Evolutionary conservation across 1,140 invertebrate genomes (phyloP).

Genomic region (Eurosta solidaginis): DNA sequence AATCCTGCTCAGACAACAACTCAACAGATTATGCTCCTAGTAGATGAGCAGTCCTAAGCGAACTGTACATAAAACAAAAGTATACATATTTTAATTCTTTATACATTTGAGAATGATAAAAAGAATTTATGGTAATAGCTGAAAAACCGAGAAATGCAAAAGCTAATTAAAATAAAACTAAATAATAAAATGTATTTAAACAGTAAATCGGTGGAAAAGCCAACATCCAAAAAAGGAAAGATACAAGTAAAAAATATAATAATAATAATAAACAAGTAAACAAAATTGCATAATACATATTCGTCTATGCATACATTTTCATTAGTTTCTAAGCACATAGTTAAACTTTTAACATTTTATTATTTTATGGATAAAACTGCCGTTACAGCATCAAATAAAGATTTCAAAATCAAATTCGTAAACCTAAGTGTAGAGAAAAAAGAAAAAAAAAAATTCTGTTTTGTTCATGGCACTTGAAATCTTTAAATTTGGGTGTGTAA

Average conservation of each 20-base stretch:
- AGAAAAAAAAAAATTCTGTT: constrained; percentile 28
- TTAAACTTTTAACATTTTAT: constrained; percentile 61
- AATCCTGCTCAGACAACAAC: constrained; percentile 60
- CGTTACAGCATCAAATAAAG: constrained; percentile 60
- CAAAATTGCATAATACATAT: constrained; percentile 58
- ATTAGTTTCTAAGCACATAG: constrained; percentile 59
- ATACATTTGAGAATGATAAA: constrained; percentile 25
- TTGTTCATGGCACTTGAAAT: constrained; percentile 44
- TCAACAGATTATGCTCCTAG: constrained; percentile 72
- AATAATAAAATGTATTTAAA: constrained; percentile 27
- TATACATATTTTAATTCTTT: constrained; percentile 32
- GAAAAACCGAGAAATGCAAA: not conserved
- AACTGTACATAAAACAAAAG: constrained; percentile 38
- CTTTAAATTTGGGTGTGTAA: constrained; percentile 50
- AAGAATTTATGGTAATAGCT: constrained; percentile 15
- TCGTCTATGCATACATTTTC: constrained; percentile 60
- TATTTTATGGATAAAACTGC: constrained; percentile 59
- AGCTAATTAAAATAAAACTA: constrained; percentile 16
- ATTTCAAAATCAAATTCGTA: constrained; percentile 46
- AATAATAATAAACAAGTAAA: constrained; percentile 34
- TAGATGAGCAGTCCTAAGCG: constrained; percentile 64
- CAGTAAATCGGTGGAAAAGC: not conserved
- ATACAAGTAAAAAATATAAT: too few relatives aligned
- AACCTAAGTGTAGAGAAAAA: constrained; percentile 21
- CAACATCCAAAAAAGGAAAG: constrained; percentile 27